Percentiles rank a stretch among this genome's conserved stretches.
Evolutionary conservation across 2,888 invertebrate species (phyloP).

Genomic region (Dioctria linearis): DNA sequence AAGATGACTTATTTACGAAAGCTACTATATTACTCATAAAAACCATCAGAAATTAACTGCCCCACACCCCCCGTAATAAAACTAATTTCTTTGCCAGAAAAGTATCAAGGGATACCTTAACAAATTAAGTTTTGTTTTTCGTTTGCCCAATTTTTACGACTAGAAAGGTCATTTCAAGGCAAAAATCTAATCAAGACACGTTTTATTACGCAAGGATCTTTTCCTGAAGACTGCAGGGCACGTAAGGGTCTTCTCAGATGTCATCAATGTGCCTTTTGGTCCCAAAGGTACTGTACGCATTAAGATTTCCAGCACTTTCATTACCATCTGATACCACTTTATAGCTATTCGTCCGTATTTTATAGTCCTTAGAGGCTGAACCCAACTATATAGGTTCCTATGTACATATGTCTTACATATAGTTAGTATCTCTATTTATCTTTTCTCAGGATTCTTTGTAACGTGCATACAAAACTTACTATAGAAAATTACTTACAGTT

Average conservation of each 20-base stretch:
- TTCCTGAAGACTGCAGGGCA: slow-evolving; percentile 22
- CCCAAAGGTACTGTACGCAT: slow-evolving; percentile 39
- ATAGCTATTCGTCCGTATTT: slow-evolving; percentile 24
- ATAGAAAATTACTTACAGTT: slow-evolving; percentile 14
- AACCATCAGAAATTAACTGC: not conserved
- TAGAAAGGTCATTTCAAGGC: slow-evolving; percentile 17
- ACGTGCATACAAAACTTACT: not conserved
- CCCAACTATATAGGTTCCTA: not conserved
- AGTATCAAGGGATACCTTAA: slow-evolving; percentile 32
- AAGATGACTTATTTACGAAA: too few relatives aligned
- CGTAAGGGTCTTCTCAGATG: slow-evolving; percentile 50
- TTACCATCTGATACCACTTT: slow-evolving; percentile 49
- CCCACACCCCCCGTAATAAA: slow-evolving; percentile 8
- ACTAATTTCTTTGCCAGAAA: slow-evolving; percentile 14
- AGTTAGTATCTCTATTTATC: not conserved
- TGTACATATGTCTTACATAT: not conserved
- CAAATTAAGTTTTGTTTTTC: slow-evolving; percentile 44
- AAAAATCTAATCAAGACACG: slow-evolving; percentile 50
- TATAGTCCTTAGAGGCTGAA: slow-evolving; percentile 18
- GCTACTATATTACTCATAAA: too few relatives aligned
- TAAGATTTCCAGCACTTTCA: slow-evolving; percentile 49
- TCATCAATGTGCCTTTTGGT: slow-evolving; percentile 27
- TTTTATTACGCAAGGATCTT: slow-evolving; percentile 33
- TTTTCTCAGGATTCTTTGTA: slow-evolving; percentile 23
- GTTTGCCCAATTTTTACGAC: slow-evolving; percentile 37